Base-by-base conservation (phyloP, 2,113 vertebrate species). In the Syngnathus scovelli region DNA sequence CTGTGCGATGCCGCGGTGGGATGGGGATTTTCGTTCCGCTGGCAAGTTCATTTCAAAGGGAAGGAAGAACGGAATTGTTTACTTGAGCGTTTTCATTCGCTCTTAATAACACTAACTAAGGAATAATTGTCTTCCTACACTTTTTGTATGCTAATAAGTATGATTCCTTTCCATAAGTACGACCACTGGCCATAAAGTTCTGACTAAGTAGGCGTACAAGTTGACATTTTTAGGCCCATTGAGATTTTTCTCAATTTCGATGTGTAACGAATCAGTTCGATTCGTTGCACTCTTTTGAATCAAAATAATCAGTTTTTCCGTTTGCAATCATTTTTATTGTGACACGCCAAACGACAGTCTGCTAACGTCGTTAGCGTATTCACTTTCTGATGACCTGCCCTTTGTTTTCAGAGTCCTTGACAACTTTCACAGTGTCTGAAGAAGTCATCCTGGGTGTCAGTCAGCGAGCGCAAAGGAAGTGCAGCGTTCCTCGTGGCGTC, bases 71-170 rank as follows among this genome's bases (percentile, higher is more conserved):
- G 44, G 15, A 36, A 38, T 4, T 82, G 79, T 60, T 38, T 69
- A 80, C 70, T 75, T 78, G 66, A 51, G 78, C 54, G 41, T 63
- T 69, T 70, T 70, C 55, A 76, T 64, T 36, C 70, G 68, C 54
- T 64, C 36, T 60, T 19, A 39, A 6, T n/a, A 61, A 78, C 71
- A 83, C 12, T 36, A 27, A 36, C 15, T 2, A 16, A 36, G 55
- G 55, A 33, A 36, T 58, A 36, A 58, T 58, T 16, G 55, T 15
- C 55, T 58, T 13, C 11, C 23, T 55, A 23, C 54, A 7, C 54
- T 55, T 55, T 56, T 16, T 6, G 4, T 58, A 15, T 37, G 13
- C 55, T 16, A 6, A 36, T 7, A 55, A 16, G 27, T 56, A 56
- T 5, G 2, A 15, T 27, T 27, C 10, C 5, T 56, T 56, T 13